Evolutionary conservation across 2,113 vertebrate species (phyloP), one percentile per base, ranked within the genome.

Genomic region (Mus spicilegus): DNA sequence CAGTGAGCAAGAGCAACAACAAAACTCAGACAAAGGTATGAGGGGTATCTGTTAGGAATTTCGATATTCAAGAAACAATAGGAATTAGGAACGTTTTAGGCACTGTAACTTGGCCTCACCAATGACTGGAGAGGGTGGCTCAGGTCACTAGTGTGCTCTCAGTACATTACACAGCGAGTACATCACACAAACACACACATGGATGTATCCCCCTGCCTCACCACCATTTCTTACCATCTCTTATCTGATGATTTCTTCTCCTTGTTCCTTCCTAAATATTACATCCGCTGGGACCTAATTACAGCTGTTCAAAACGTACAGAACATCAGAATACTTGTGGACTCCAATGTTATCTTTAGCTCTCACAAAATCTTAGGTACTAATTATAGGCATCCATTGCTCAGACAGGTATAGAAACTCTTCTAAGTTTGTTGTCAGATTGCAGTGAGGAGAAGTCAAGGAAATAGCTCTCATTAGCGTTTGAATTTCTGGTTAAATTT

Each of bases 271-370:
- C 96, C 76, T 95, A 96, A 86, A 93, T 94, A 97, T 89, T 95
- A 93, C 49, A 61, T 97, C 88, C 56, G 11, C 86, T 95, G 91
- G 88, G 93, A 97, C 85, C 95, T 97, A 95, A 95, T 96, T 96
- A 96, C 42, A 92, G 63, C 36, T 33, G 26, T 69, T 95, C 67
- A 87, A 20, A 95, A 72, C 94, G 96, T 78, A 88, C 42, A 80
- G 78, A 93, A 28, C 19, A 86, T 88, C 77, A n/a, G n/a, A 81
- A 86, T 73, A 56, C 46, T n/a, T 61, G 63, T 91, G 72, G 42
- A 14, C 28, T 89, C 42, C 82, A 87, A 22, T 91, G 63, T 95
- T 95, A 80, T 93, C 85, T 95, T 92, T 91, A 93, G 90, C 46
- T 49, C 51, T 92, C 89, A 70, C 7, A 30, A 73, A 86, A 46